Conservation (phyloP, 1,140 invertebrate genomes). For the Sycobia sp. region DNA sequence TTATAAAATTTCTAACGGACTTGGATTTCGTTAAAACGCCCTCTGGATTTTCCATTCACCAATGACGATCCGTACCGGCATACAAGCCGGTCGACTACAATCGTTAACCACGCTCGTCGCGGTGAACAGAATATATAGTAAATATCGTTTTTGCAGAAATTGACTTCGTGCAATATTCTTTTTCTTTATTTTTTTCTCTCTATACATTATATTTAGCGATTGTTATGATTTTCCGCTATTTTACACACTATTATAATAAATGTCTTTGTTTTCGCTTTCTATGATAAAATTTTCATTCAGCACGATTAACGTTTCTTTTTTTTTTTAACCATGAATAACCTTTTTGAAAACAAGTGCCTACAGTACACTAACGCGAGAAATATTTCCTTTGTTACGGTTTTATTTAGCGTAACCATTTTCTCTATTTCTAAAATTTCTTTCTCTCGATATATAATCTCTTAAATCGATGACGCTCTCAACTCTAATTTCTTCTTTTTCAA, state of each 20-base stretch:
- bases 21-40: no score
- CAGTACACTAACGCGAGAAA: no score
- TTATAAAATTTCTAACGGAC: conserved; percentile 20
- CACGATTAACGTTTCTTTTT: conserved; percentile 16
- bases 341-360: not conserved
- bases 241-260: conserved; percentile 16
- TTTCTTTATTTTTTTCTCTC: conserved; percentile 11
- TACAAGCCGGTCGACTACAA: no score
- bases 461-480: no score
- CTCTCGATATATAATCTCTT: no score
- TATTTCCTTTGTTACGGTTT: conserved; percentile 21
- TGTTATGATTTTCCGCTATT: conserved; percentile 12
- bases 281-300: conserved; percentile 12
- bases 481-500: no score
- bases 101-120: no score
- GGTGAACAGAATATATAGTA: no score
- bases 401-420: not conserved
- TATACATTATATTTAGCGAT: conserved; percentile 4
- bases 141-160: no score
- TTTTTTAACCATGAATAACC: conserved; percentile 10
- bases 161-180: no score
- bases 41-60: no score
- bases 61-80: no score
- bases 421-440: conserved; percentile 1
- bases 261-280: not conserved